Percentiles rank a stretch among this genome's conserved stretches.
Evolutionary conservation across 2,888 invertebrate genomes (phyloP).

Genomic region (Amphipyra berbera): DNA sequence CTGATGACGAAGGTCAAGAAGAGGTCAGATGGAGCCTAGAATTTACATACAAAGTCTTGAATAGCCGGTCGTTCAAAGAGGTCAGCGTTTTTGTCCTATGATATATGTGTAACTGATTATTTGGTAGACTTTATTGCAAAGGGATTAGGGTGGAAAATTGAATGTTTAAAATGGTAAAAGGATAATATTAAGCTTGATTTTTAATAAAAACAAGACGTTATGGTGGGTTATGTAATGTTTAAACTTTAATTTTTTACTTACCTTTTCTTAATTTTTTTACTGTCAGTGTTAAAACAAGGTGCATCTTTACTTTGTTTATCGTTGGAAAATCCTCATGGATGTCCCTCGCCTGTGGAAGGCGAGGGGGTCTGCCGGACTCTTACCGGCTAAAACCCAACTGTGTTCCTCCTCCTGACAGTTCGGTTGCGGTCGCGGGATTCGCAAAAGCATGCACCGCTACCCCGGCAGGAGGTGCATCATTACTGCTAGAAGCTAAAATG

Average conservation of each 20-base stretch:
- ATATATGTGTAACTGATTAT: constrained; percentile 7
- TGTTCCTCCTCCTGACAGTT: too few relatives aligned
- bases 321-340: too few relatives aligned
- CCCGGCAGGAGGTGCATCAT: too few relatives aligned
- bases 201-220: background rate
- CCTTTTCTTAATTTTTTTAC: background rate
- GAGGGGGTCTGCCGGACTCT: too few relatives aligned
- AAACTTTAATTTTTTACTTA: background rate
- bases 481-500: too few relatives aligned
- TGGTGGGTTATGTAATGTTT: constrained; percentile 13
- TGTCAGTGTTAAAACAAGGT: background rate
- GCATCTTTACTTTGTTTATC: too few relatives aligned
- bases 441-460: too few relatives aligned
- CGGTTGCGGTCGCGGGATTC: too few relatives aligned
- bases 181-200: background rate
- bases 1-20: constrained; percentile 79
- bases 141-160: constrained; percentile 23
- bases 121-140: constrained; percentile 16
- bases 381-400: too few relatives aligned
- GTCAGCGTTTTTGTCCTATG: constrained; percentile 77
- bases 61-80: constrained; percentile 76
- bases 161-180: background rate
- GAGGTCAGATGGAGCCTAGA: constrained; percentile 68
- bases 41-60: constrained; percentile 84
- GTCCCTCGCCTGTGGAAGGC: too few relatives aligned